phyloP scores from a whole-genome alignment of 2,888 invertebrate species.

The Calliopum simillimum region DNA sequence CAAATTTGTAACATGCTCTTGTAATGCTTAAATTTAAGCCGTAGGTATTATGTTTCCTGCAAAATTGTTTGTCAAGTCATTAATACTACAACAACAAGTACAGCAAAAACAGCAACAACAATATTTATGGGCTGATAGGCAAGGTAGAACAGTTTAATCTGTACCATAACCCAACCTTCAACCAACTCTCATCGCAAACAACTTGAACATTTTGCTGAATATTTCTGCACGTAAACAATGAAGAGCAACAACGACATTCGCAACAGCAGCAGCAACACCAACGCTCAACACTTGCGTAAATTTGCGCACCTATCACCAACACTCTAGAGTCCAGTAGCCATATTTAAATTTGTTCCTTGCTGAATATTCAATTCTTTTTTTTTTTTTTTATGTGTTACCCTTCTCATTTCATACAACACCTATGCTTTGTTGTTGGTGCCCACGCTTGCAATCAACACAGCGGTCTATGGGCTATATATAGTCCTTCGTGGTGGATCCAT shows the following conservation, averaged over 20 bases:
- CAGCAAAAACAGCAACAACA: too few species aligned
- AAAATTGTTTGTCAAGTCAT: slow-evolving; percentile 25
- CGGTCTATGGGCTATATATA: neutral
- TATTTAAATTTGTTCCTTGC: too few species aligned
- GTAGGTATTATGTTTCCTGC: slow-evolving; percentile 8
- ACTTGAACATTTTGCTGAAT: neutral
- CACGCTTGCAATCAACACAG: slow-evolving; percentile 7
- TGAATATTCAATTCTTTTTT: too few species aligned
- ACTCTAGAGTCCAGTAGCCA: too few species aligned
- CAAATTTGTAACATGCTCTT: neutral
- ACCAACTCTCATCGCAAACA: neutral
- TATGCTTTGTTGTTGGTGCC: neutral
- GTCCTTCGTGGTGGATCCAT: slow-evolving; percentile 3
- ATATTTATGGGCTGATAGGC: neutral
- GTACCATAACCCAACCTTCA: neutral
- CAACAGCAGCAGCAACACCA: neutral
- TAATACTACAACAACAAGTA: neutral
- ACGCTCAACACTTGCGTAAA: slow-evolving; percentile 15
- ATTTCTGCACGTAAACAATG: neutral
- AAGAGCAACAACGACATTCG: neutral
- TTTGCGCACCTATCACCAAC: slow-evolving; percentile 11
- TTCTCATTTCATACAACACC: too few species aligned
- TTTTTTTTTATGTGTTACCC: too few species aligned
- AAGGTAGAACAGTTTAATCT: neutral
- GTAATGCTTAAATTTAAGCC: neutral